phyloP scores from a whole-genome alignment of 1,140 invertebrate species.

The Bradysia coprophila region DNA sequence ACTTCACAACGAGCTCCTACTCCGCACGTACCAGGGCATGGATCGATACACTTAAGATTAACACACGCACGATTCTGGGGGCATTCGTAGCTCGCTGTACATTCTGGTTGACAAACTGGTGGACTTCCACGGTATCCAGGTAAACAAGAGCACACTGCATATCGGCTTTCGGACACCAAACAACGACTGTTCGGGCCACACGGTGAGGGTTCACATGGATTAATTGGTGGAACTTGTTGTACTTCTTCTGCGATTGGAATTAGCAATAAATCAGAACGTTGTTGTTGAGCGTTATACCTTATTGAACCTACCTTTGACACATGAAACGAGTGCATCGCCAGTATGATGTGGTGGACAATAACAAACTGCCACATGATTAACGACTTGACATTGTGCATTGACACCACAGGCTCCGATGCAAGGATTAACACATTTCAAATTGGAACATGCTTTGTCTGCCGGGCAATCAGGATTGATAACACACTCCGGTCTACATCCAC shows the following conservation, averaged over 20 bases:
- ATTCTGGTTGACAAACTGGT: constrained; percentile 59
- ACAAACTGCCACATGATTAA: constrained; percentile 63
- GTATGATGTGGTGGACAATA: constrained; percentile 48
- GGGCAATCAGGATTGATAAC: constrained; percentile 59
- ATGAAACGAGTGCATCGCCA: constrained; percentile 63
- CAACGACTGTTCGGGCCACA: constrained; percentile 66
- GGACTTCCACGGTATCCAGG: constrained; percentile 50
- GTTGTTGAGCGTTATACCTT: too few relatives aligned
- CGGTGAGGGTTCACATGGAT: constrained; percentile 51
- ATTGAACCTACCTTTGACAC: too few relatives aligned
- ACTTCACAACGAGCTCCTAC: constrained; percentile 50
- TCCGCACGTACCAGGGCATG: constrained; percentile 61
- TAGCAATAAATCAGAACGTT: too few relatives aligned
- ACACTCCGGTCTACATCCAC: constrained; percentile 58
- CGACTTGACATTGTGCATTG: constrained; percentile 49
- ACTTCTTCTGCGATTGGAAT: constrained; percentile 18
- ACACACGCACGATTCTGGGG: constrained; percentile 48
- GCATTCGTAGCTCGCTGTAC: constrained; percentile 51
- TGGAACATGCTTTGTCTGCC: constrained; percentile 46
- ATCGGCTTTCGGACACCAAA: constrained; percentile 43
- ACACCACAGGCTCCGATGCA: constrained; percentile 58
- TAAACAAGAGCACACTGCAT: constrained; percentile 57
- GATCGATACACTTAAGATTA: constrained; percentile 58
- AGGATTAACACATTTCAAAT: constrained; percentile 62
- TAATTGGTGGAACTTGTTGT: constrained; percentile 16